phyloP scores from a whole-genome alignment of 1,140 invertebrate species.

The Nebria ingens region DNA sequence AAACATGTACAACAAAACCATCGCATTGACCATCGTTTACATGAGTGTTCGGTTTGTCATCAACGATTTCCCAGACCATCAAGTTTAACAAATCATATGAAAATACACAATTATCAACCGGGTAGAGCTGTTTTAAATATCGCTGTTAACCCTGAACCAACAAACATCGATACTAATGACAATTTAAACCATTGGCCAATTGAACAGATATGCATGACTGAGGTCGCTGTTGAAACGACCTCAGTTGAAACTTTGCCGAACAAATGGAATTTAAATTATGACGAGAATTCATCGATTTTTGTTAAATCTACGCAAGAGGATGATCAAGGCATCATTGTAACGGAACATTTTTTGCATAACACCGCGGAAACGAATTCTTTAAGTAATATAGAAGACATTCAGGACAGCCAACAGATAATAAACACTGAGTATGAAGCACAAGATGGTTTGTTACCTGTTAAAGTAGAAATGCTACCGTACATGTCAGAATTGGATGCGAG shows the following conservation, averaged over 20 bases:
- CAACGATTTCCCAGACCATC: constrained; percentile 39
- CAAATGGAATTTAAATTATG: too few species aligned
- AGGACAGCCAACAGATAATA: too few species aligned
- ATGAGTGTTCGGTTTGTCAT: constrained; percentile 37
- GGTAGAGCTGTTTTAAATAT: constrained; percentile 34
- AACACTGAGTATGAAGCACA: too few species aligned
- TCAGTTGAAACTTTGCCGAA: too few species aligned
- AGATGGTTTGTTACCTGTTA: neutral
- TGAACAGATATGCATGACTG: constrained; percentile 21
- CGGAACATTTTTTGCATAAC: too few species aligned
- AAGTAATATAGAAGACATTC: too few species aligned
- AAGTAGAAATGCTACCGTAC: neutral
- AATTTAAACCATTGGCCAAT: constrained; percentile 23
- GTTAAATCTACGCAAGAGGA: too few species aligned
- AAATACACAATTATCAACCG: constrained; percentile 38
- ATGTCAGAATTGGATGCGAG: constrained; percentile 19
- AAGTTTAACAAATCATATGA: constrained; percentile 41
- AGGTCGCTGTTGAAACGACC: constrained; percentile 19
- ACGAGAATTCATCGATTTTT: too few species aligned
- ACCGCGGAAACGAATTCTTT: too few species aligned
- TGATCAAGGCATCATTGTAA: too few species aligned
- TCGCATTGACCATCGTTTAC: constrained; percentile 20
- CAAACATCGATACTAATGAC: constrained; percentile 16
- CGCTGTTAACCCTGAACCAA: constrained; percentile 8
- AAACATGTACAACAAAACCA: neutral